A percentile compares a stretch with the other conserved stretches of the same genome.
Evolutionary conservation across 2,797 vertebrate species (phyloP).

Genomic region (Gambelia wislizenii): DNA sequence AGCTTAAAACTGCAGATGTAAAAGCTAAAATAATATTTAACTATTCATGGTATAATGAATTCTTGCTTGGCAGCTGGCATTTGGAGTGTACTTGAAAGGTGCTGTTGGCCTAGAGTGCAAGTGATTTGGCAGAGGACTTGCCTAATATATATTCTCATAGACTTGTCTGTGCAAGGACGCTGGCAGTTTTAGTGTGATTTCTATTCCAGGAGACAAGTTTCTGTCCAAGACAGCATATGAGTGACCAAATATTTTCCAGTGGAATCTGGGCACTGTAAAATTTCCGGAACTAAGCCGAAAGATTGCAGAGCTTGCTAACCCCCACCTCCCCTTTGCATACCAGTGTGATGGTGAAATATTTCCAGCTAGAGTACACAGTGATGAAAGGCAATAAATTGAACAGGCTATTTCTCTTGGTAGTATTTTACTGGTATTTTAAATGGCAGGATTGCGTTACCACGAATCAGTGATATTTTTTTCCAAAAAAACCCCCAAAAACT

Average conservation of each 20-base stretch:
- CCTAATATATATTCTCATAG: conserved; percentile 81
- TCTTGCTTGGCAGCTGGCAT: conserved; percentile 75
- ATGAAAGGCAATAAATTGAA: conserved; percentile 48
- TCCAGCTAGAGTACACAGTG: conserved; percentile 73
- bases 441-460: conserved; percentile 30
- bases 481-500: too few species aligned
- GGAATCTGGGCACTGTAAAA: conserved; percentile 84
- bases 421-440: conserved; percentile 36
- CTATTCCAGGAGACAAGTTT: conserved; percentile 85
- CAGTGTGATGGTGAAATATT: conserved; percentile 75
- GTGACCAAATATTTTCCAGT: conserved; percentile 84
- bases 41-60: conserved; percentile 75
- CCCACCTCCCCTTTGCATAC: conserved; percentile 71
- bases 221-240: conserved; percentile 76
- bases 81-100: conserved; percentile 76
- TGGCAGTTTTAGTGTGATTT: conserved; percentile 81
- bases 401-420: conserved; percentile 55
- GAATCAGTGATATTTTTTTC: conserved; percentile 42
- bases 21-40: conserved; percentile 79
- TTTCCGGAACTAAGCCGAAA: conserved; percentile 78
- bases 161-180: conserved; percentile 81
- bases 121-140: conserved; percentile 77
- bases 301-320: conserved; percentile 75
- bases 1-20: conserved; percentile 69
- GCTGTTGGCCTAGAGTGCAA: conserved; percentile 78